Base-by-base conservation (phyloP, 2,797 vertebrate genomes). In the Hapalemur alaotrensis region DNA sequence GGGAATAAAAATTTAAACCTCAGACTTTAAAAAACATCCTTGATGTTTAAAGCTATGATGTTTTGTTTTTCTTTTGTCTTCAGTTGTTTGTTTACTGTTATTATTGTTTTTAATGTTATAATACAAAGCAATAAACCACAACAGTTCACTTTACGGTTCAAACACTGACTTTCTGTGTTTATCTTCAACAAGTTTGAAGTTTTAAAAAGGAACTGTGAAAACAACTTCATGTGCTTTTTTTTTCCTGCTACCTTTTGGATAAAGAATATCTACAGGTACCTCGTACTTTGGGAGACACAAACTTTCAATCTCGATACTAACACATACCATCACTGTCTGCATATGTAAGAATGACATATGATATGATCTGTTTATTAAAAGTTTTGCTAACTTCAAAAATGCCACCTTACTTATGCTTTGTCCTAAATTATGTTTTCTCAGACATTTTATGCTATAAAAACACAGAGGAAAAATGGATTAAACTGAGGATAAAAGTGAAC, bases 401-500 rank as follows among this genome's bases (percentile, higher is more conserved):
- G 11, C 15, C 84, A 96, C 22, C 80, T 32, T 92, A 97, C 84
- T 95, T 88, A 97, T 95, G 98, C 97, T 95, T 57, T 97, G 86
- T 88, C 97, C 22, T 69, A 89, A 89, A 97, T 97, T 96, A 48
- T 67, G 96, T 97, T 98, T 99, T 98, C 98, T 98, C 98, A 99
- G 98, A 98, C 97, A 92, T 98, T 98, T 97, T 95, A 96, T 92
- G 94, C 97, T 96, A 82, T 81, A 86, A 97, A 97, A 93, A 96
- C 93, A 97, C 93, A 95, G 96, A 98, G 96, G 97, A 98, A 98
- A 98, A 98, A 98, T 80, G 98, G 98, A 99, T 99, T 98, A 98
- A 98, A 98, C 92, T 75, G 96, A 97, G 95, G 97, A 98, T 97
- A 95, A 98, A 98, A 98, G 98, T 67, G 97, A 97, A 96, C 75